Evolutionary conservation across 2,888 invertebrate genomes (phyloP).

Genomic region (Phortica okadai): DNA sequence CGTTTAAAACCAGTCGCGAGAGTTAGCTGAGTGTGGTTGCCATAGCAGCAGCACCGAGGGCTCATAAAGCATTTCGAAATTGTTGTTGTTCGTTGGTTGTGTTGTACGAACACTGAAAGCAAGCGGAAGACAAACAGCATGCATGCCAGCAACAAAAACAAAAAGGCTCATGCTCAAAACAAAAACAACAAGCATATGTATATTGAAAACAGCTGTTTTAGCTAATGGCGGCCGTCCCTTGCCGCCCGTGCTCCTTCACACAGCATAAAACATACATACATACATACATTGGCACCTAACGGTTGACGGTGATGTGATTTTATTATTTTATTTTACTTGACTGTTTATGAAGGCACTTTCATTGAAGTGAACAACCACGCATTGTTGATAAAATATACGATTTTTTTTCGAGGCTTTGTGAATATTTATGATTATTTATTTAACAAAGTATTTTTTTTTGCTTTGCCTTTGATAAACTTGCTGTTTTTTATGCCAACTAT

Average conservation of each 20-base stretch:
- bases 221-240: not conserved
- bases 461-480: not conserved
- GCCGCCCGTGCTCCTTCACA: not conserved
- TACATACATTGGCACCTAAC: not conserved
- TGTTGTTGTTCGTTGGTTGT: not conserved
- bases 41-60: not conserved
- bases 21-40: not conserved
- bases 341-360: not conserved
- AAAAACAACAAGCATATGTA: slow-evolving; percentile 19
- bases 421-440: slow-evolving; percentile 7
- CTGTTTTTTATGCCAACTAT: not conserved
- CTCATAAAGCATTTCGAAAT: slow-evolving; percentile 1
- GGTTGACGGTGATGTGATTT: not conserved
- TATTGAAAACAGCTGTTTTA: slow-evolving; percentile 23
- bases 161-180: not conserved
- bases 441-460: not conserved
- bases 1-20: not conserved
- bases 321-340: not conserved
- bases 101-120: slow-evolving; percentile 6
- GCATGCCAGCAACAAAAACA: not conserved
- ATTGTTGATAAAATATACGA: not conserved
- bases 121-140: slow-evolving; percentile 30
- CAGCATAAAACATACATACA: not conserved
- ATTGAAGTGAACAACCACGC: not conserved
- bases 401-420: slow-evolving; percentile 6